Conservation (phyloP, 2,888 invertebrate species). For the Pristionchus mayeri region DNA sequence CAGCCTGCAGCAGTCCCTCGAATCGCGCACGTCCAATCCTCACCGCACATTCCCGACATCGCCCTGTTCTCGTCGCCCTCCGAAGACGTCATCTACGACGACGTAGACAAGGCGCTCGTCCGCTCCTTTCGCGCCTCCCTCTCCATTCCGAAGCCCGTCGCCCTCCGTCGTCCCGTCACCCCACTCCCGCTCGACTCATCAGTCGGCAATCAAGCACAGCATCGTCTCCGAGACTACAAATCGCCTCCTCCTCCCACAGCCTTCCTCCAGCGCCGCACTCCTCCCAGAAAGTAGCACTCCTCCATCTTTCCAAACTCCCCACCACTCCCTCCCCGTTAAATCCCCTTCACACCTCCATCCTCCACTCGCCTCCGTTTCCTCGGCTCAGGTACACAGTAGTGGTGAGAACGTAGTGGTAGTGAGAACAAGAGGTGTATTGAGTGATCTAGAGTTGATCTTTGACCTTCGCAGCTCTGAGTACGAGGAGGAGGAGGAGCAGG, state of each 20-base stretch:
- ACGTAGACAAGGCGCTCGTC: conserved; percentile 64
- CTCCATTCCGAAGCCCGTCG: conserved; percentile 64
- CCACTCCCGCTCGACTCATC: not conserved
- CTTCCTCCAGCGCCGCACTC: conserved; percentile 53
- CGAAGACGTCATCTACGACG: conserved; percentile 40
- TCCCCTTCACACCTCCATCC: not conserved
- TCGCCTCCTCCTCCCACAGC: conserved; percentile 53
- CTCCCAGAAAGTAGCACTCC: conserved; percentile 51
- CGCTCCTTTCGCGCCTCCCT: conserved; percentile 64
- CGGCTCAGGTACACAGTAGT: not conserved
- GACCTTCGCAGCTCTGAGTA: conserved; percentile 62
- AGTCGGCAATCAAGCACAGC: not conserved
- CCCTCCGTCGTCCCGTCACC: conserved; percentile 51
- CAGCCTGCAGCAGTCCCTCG: conserved; percentile 49
- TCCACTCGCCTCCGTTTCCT: not conserved
- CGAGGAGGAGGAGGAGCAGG: conserved; percentile 63
- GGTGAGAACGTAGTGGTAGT: not conserved
- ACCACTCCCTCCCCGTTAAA: not conserved
- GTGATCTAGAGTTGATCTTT: not conserved
- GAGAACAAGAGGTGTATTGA: not conserved
- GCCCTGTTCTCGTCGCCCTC: conserved; percentile 52
- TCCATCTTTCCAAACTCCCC: conserved; percentile 42
- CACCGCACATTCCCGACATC: conserved; percentile 55
- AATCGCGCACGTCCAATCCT: conserved; percentile 55
- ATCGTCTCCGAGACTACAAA: conserved; percentile 50